Evolutionary conservation across 2,888 invertebrate genomes (phyloP).

Genomic region (Adelognathus sp.): DNA sequence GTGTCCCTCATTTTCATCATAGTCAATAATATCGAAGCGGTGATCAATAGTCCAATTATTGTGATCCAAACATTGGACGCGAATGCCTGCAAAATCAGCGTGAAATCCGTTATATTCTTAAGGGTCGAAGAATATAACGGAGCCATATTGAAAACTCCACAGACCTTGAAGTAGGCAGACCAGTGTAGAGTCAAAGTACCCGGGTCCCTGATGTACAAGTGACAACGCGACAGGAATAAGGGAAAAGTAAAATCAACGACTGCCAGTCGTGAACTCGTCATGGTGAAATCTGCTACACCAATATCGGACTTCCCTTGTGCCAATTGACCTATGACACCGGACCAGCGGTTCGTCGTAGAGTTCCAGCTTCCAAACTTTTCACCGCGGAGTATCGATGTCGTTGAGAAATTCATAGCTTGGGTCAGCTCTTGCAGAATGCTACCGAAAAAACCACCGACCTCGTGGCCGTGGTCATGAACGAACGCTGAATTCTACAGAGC

Average conservation of each 20-base stretch:
- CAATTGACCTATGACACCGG: conserved; percentile 68
- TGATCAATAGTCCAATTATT: conserved; percentile 44
- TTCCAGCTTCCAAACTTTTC: conserved; percentile 64
- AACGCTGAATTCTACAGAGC: conserved; percentile 42
- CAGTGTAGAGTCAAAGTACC: conserved; percentile 63
- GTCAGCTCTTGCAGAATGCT: conserved; percentile 64
- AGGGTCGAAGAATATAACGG: no score
- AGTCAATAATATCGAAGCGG: conserved; percentile 44
- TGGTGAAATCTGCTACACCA: conserved; percentile 65
- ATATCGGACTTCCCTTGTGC: conserved; percentile 63
- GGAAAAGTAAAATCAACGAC: conserved; percentile 73
- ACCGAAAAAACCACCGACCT: conserved; percentile 64
- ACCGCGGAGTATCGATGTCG: conserved; percentile 25
- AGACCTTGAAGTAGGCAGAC: conserved; percentile 71
- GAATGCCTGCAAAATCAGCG: conserved; percentile 48
- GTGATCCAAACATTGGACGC: conserved; percentile 57
- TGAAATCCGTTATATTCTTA: no score
- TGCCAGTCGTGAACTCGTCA: conserved; percentile 64
- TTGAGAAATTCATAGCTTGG: conserved; percentile 68
- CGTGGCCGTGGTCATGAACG: conserved; percentile 40
- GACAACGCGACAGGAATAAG: conserved; percentile 61
- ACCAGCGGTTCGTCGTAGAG: conserved; percentile 59
- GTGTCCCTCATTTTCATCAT: conserved; percentile 46
- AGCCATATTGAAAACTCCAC: no score
- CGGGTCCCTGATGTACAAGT: conserved; percentile 67